phyloP scores from a whole-genome alignment of 2,888 invertebrate genomes.

The Aromia moschata region DNA sequence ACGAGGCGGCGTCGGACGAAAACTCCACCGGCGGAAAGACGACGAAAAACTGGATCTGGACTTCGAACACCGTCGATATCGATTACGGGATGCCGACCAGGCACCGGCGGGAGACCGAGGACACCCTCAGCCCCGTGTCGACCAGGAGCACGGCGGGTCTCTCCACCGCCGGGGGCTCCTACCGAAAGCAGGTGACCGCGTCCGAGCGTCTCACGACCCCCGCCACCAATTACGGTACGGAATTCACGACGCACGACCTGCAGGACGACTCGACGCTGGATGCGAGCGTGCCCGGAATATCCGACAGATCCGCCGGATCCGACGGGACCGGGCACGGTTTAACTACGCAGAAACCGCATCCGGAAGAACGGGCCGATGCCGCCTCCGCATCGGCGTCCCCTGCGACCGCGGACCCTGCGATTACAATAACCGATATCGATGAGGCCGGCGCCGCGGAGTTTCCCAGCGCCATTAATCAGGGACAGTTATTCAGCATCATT shows the following conservation, averaged over 20 bases:
- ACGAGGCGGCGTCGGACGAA: slow-evolving; percentile 29
- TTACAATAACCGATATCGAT: slow-evolving; percentile 27
- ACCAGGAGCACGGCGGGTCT: slow-evolving; percentile 48
- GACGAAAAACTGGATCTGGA: slow-evolving; percentile 59
- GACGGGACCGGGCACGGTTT: slow-evolving; percentile 34
- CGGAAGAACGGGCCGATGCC: slow-evolving; percentile 42
- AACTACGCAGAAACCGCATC: slow-evolving; percentile 37
- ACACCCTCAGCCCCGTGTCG: slow-evolving; percentile 53
- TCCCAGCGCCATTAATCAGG: slow-evolving; percentile 61
- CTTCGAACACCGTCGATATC: slow-evolving; percentile 59
- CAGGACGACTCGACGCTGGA: slow-evolving; percentile 41
- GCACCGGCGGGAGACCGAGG: slow-evolving; percentile 61
- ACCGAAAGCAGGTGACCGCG: slow-evolving; percentile 17
- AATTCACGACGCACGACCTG: slow-evolving; percentile 39
- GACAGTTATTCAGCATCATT: slow-evolving; percentile 61
- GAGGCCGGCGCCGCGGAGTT: slow-evolving; percentile 52
- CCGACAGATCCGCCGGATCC: slow-evolving; percentile 35
- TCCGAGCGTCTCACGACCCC: slow-evolving; percentile 16
- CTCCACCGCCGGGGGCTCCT: slow-evolving; percentile 19
- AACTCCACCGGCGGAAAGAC: slow-evolving; percentile 41
- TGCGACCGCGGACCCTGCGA: slow-evolving; percentile 41
- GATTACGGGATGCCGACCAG: slow-evolving; percentile 60
- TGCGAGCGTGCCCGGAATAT: slow-evolving; percentile 34
- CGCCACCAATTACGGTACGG: slow-evolving; percentile 39
- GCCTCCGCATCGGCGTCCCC: slow-evolving; percentile 25